Evolutionary conservation across 2,113 vertebrate species (phyloP), one percentile per base, ranked within the genome.

Genomic region (Muscicapa adusta): DNA sequence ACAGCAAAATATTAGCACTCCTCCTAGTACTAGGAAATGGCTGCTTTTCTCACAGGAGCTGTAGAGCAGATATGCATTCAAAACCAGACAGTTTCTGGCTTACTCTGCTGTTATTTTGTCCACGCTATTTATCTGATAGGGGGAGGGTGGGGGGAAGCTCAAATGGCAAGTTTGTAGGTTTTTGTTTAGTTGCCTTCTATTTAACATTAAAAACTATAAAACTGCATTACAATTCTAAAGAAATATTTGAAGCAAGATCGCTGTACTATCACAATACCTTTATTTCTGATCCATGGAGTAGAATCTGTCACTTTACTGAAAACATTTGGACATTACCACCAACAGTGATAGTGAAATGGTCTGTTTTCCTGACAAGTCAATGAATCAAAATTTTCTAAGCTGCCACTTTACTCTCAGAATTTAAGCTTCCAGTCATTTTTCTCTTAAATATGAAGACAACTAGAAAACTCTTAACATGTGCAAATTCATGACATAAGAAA

Each of bases 351-450:
- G 23, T 19, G 22, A 93, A 90, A 92, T n/a, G 18, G 25, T 85
- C 58, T 76, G 58, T 73, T 76, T 88, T 66, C 18, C 77, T 53
- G 34, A 83, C 31, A 77, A 68, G 60, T 34, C 42, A 93, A 45
- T 66, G 25, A 82, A 76, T 61, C 24, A 58, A 89, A 77, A 72
- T 50, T 84, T 88, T 83, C n/a, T 72, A 76, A 89, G 20, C 34
- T 91, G 58, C 5, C 58, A 91, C 12, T 56, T 91, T 50, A 18
- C 6, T 93, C 31, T 85, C 51, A 62, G 34, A 73, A 83, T 85
- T 77, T 54, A 72, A 58, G 26, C 13, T 28, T 83, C 43, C 19
- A 58, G 25, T 54, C 2, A 18, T 53, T 57, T 43, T 43, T 26
- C 13, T 20, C 23, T 33, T 61, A 76, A 31, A 48, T 53, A 40